Percentiles rank a stretch among this genome's conserved stretches.
These are phyloP conservation scores for Chinchilla lanigera DNA, from an alignment of 2,113 vertebrate genomes.

Conservation along the genomic window DNA sequence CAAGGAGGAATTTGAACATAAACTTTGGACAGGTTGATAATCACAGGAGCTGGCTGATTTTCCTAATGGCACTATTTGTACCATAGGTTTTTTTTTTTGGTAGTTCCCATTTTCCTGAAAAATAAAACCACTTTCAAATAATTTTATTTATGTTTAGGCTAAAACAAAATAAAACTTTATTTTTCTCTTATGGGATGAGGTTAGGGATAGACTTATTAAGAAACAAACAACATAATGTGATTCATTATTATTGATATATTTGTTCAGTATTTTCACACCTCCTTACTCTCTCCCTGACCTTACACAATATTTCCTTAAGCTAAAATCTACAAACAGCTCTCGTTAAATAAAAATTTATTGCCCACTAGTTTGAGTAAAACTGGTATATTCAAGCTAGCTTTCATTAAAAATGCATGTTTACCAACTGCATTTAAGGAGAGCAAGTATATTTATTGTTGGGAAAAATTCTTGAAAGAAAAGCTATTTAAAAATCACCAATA, in stretches of 20 bases:
- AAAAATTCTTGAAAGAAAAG: neutral
- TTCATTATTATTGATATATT: neutral
- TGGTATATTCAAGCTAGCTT: neutral
- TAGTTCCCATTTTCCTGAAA: slow-evolving; percentile 25
- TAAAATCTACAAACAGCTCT: neutral
- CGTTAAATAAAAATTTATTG: neutral
- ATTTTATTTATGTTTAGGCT: slow-evolving; percentile 22
- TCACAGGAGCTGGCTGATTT: neutral
- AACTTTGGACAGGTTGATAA: neutral
- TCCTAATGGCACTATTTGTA: neutral
- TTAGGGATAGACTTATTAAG: neutral
- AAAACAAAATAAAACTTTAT: neutral
- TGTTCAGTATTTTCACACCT: neutral
- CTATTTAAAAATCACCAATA: neutral
- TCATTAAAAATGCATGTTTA: neutral
- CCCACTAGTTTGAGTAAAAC: neutral
- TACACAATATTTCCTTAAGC: neutral
- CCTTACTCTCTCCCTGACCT: neutral
- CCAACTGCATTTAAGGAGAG: neutral
- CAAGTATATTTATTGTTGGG: neutral
- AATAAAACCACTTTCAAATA: neutral
- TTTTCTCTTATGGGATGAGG: neutral
- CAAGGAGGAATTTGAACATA: slow-evolving; percentile 14
- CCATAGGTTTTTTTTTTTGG: neutral
- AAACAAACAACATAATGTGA: neutral